These are phyloP conservation scores for Eupithecia pulchellata DNA, from an alignment of 2,888 invertebrate genomes.

Conservation along the genomic window DNA sequence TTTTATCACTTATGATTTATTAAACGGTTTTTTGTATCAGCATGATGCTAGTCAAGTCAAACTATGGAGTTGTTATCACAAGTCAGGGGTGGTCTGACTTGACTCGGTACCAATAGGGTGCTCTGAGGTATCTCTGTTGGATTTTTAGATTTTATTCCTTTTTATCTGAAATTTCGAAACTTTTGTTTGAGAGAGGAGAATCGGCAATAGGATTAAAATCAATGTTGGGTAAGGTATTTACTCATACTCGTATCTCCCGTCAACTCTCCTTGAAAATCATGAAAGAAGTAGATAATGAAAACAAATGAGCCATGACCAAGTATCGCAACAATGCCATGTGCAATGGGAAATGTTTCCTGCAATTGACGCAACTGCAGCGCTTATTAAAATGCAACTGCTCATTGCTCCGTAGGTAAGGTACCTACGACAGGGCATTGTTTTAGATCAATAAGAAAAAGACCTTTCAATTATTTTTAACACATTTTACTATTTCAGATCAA, in stretches of 20 bases:
- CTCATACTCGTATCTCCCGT: neutral
- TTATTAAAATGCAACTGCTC: constrained; percentile 9
- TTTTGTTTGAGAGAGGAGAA: neutral
- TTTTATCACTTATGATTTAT: no score
- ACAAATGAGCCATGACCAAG: constrained; percentile 1
- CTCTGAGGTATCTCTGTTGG: no score
- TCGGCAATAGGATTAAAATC: neutral
- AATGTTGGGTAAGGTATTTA: neutral
- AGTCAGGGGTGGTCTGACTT: no score
- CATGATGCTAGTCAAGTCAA: neutral
- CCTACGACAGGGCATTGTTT: no score
- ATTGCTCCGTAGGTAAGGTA: no score
- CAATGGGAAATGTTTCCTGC: constrained; percentile 23
- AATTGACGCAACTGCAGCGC: constrained; percentile 9
- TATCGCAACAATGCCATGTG: constrained; percentile 15
- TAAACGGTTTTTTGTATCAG: neutral
- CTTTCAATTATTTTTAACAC: no score
- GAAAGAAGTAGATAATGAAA: neutral
- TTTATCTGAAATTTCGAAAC: neutral
- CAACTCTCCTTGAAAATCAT: neutral
- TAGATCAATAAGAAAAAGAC: neutral
- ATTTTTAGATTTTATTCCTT: no score
- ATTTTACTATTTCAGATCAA: no score
- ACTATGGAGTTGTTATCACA: no score
- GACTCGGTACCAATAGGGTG: no score